Conservation (phyloP, 1,140 invertebrate species). For the Sycophila sp. region DNA sequence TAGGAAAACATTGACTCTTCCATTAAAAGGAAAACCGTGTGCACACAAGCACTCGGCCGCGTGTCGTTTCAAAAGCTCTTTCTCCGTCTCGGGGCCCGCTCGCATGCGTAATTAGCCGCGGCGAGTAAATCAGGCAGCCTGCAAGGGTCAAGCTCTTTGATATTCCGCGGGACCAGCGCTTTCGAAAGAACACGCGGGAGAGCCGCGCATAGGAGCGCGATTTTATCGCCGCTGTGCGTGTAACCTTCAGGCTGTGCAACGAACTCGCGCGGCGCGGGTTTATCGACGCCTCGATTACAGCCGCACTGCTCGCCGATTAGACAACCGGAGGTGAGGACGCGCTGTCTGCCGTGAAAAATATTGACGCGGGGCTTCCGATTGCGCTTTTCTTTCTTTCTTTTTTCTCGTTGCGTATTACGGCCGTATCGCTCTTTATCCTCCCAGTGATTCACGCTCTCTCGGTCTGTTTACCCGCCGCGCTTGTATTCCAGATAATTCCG, state of each 20-base stretch:
- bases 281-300: no score
- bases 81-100: not conserved
- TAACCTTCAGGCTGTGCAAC: slow-evolving; percentile 5
- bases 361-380: not conserved
- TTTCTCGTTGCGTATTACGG: not conserved
- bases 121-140: no score
- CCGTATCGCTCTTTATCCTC: no score
- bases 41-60: not conserved
- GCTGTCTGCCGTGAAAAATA: not conserved
- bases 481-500: no score
- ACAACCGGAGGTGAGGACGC: not conserved
- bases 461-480: no score
- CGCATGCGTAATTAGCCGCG: no score
- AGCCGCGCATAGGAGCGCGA: not conserved
- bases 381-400: not conserved
- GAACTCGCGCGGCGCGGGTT: no score
- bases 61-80: no score
- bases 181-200: not conserved
- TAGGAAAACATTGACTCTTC: slow-evolving; percentile 14
- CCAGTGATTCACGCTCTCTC: no score
- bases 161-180: not conserved
- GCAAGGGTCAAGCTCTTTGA: not conserved
- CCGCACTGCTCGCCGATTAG: not conserved
- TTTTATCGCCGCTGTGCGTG: not conserved
- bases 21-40: slow-evolving; percentile 4